A percentile compares a stretch with the other conserved stretches of the same genome.
Evolutionary conservation across 2,888 invertebrate genomes (phyloP).

Genomic region (Yponomeuta evonymella): DNA sequence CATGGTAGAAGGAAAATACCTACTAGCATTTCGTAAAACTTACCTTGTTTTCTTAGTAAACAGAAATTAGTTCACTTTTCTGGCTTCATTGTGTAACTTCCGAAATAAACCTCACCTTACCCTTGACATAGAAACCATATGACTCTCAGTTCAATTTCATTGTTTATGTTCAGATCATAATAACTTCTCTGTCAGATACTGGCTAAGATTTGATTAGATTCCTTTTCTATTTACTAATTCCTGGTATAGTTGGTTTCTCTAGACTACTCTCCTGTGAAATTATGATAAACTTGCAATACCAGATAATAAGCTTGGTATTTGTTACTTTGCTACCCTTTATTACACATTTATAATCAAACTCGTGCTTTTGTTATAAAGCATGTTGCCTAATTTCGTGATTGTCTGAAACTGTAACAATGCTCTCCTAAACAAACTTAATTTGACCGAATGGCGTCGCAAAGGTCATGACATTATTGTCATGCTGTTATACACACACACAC

Average conservation of each 20-base stretch:
- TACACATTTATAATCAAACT: neutral
- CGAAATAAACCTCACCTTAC: slow-evolving; percentile 28
- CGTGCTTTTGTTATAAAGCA: neutral
- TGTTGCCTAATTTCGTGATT: slow-evolving; percentile 34
- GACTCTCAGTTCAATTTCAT: no score
- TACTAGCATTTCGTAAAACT: no score
- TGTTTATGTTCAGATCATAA: no score
- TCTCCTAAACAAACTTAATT: slow-evolving; percentile 7
- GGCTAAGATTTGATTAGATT: no score
- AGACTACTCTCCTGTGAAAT: no score
- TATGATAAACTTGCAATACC: no score
- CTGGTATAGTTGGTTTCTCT: no score
- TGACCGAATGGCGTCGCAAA: neutral
- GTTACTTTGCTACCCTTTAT: neutral
- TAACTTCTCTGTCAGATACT: no score
- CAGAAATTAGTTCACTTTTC: neutral
- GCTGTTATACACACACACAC: neutral
- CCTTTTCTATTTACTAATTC: no score
- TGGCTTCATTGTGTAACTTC: slow-evolving; percentile 23
- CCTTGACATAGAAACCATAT: slow-evolving; percentile 49
- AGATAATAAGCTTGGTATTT: neutral
- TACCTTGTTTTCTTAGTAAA: neutral
- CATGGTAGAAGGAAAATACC: no score
- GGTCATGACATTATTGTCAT: neutral
- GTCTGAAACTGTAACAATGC: neutral